Conservation (phyloP, 2,888 invertebrate genomes). For the Rapana venosa region DNA sequence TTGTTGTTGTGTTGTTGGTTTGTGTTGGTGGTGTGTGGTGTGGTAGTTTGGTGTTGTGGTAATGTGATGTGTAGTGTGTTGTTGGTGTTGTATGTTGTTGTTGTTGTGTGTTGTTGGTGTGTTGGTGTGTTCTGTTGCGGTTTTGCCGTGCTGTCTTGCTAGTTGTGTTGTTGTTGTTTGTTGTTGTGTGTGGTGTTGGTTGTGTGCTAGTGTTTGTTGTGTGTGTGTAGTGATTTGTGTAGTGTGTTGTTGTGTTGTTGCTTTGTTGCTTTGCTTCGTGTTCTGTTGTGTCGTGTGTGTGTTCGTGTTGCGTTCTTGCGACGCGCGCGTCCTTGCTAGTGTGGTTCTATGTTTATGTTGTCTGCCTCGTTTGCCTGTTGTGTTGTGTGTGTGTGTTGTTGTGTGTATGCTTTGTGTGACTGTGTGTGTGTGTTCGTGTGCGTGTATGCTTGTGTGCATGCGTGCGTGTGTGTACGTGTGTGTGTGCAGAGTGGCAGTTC, state of each 20-base stretch:
- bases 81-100: not conserved
- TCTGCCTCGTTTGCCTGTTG: not conserved
- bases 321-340: not conserved
- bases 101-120: not conserved
- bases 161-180: too few relatives aligned
- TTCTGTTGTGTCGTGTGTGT: not conserved
- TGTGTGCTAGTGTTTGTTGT: not conserved
- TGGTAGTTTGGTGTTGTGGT: too few relatives aligned
- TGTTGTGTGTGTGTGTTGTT: not conserved
- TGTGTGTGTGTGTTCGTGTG: not conserved
- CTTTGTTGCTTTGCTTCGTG: too few relatives aligned
- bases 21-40: not conserved
- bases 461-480: not conserved
- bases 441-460: not conserved
- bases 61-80: too few relatives aligned
- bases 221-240: not conserved
- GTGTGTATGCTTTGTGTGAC: not conserved
- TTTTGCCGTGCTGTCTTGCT: too few relatives aligned
- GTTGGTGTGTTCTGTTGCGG: too few relatives aligned
- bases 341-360: not conserved
- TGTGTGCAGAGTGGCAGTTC: constrained; percentile 31
- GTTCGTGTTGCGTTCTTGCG: too few relatives aligned
- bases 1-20: too few relatives aligned
- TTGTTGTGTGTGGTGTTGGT: not conserved
- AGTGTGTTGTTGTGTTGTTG: too few relatives aligned